Evolutionary conservation across 2,113 vertebrate species (phyloP).

Genomic region (Erythrocebus patas): DNA sequence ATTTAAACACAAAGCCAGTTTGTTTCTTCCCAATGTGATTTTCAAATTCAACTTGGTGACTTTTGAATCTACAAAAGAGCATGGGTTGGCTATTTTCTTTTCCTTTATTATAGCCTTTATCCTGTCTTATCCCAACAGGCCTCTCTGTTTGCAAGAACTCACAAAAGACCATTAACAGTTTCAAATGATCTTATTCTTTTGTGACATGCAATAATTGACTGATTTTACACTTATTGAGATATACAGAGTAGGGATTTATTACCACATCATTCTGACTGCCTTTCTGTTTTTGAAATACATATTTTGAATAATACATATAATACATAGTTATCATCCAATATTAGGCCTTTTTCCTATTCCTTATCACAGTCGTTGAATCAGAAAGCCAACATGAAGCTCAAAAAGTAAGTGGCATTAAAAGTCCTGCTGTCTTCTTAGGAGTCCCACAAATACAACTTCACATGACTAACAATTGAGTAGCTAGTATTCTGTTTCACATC

Average conservation of each 20-base stretch:
- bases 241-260: background rate
- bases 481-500: background rate
- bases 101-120: background rate
- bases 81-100: background rate
- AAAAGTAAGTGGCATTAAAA: background rate
- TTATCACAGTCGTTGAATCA: background rate
- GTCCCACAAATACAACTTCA: background rate
- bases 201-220: background rate
- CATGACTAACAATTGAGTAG: background rate
- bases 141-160: background rate
- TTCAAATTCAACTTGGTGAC: background rate
- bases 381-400: background rate
- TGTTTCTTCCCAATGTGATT: background rate
- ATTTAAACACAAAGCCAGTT: background rate
- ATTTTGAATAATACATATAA: background rate
- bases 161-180: background rate
- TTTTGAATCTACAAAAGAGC: background rate
- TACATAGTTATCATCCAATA: background rate
- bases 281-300: background rate
- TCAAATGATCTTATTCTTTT: background rate
- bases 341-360: background rate
- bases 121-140: background rate
- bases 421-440: background rate
- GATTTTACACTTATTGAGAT: background rate
- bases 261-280: background rate